These are phyloP conservation scores for Ophthalmotilapia sp. DNA, from an alignment of 2,113 vertebrate genomes.

Conservation along the genomic window DNA sequence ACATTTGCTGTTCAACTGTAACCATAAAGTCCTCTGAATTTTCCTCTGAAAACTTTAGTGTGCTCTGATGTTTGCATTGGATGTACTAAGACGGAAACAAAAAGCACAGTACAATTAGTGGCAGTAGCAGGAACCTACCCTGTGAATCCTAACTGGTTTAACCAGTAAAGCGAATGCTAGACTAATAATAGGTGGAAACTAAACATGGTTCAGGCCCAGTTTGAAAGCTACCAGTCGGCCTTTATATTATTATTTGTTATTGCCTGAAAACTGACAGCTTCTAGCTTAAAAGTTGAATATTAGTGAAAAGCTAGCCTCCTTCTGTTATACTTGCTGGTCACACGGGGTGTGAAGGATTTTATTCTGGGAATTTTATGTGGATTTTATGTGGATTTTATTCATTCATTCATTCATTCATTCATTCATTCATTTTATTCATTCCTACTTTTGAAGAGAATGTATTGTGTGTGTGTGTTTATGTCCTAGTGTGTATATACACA, in stretches of 20 bases:
- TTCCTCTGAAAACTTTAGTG: accelerated
- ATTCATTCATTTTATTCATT: too few relatives aligned
- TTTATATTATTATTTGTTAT: background rate
- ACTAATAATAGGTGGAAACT: background rate
- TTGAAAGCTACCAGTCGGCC: background rate
- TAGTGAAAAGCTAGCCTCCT: background rate
- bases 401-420: too few relatives aligned
- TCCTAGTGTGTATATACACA: background rate
- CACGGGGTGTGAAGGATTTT: background rate
- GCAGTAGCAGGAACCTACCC: background rate
- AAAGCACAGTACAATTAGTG: background rate
- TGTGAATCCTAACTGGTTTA: background rate
- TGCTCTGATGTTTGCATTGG: background rate
- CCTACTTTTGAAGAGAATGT: background rate
- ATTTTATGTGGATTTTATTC: too few relatives aligned
- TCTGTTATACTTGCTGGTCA: accelerated
- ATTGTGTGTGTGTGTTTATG: background rate
- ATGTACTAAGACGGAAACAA: background rate
- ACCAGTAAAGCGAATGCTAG: background rate
- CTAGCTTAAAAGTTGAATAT: background rate
- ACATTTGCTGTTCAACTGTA: background rate
- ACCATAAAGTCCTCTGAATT: background rate
- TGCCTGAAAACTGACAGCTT: background rate
- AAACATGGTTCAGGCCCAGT: background rate
- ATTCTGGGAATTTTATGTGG: background rate